Conservation (phyloP, 2,113 vertebrate species). For the Toxotes jaculatrix region DNA sequence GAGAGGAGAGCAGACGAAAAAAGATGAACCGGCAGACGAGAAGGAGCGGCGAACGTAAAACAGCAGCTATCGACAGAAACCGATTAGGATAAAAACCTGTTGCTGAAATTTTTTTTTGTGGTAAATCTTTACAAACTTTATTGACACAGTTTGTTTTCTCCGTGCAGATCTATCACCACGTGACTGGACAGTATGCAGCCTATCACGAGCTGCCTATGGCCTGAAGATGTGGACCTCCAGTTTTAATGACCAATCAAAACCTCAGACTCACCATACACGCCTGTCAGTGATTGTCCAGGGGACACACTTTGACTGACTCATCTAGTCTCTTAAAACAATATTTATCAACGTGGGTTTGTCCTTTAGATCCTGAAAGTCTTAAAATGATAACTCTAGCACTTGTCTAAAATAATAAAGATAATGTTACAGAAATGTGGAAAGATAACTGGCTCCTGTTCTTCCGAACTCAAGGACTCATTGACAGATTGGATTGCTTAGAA, state of each 20-base stretch:
- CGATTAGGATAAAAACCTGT: too few relatives aligned
- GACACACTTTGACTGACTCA: background rate
- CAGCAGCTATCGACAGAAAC: background rate
- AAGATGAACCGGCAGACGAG: background rate
- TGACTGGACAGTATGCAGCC: slow-evolving; percentile 91
- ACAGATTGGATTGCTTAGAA: background rate
- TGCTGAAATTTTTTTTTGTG: too few relatives aligned
- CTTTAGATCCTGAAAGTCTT: background rate
- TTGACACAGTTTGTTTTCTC: background rate
- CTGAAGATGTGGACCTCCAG: slow-evolving; percentile 64
- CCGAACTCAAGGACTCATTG: background rate
- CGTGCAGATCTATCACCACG: slow-evolving; percentile 93
- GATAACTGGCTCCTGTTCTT: background rate
- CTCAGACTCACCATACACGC: slow-evolving; percentile 22
- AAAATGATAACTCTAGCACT: background rate
- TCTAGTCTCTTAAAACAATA: background rate
- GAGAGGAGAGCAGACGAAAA: background rate
- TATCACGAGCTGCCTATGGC: slow-evolving; percentile 92
- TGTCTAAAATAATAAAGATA: slow-evolving; percentile 17
- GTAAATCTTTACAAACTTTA: background rate
- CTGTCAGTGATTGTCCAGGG: background rate
- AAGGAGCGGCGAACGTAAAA: too few relatives aligned
- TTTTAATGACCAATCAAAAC: slow-evolving; percentile 31
- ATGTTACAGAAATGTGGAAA: background rate
- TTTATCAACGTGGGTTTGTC: background rate